phyloP scores from a whole-genome alignment of 1,140 invertebrate species.

The Hypothenemus hampei region DNA sequence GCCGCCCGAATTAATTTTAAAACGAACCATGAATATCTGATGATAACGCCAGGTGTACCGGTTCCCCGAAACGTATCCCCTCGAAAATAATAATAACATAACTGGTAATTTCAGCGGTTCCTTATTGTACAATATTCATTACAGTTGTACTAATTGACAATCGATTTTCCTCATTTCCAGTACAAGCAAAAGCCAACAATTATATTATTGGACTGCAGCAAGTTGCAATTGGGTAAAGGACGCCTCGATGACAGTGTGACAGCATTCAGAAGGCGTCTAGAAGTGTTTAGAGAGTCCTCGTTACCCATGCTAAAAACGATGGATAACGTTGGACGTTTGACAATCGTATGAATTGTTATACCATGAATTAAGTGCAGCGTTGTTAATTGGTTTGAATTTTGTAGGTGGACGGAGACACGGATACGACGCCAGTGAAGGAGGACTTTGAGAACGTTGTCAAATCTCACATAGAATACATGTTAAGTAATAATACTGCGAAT shows the following conservation, averaged over 20 bases:
- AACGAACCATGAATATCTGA: conserved; percentile 9
- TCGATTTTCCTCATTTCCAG: no score
- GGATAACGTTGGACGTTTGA: conserved; percentile 71
- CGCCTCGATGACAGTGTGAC: conserved; percentile 78
- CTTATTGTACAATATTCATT: no score
- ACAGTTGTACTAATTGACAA: no score
- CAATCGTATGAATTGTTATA: conserved; percentile 56
- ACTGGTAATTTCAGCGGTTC: no score
- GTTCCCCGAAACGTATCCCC: no score
- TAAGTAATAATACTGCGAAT: conserved; percentile 36
- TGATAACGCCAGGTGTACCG: conserved; percentile 10
- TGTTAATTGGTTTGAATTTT: neutral
- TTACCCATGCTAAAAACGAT: conserved; percentile 80
- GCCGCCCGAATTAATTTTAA: conserved; percentile 9
- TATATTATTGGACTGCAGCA: conserved; percentile 78
- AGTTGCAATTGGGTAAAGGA: conserved; percentile 73
- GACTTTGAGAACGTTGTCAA: conserved; percentile 66
- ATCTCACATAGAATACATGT: conserved; percentile 57
- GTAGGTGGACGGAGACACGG: conserved; percentile 76
- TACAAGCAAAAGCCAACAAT: conserved; percentile 68
- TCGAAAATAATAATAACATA: no score
- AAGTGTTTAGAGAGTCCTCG: conserved; percentile 79
- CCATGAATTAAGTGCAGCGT: neutral
- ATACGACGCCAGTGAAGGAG: conserved; percentile 65
- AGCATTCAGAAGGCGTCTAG: conserved; percentile 73